These are phyloP conservation scores for Sapajus apella DNA, from an alignment of 2,113 vertebrate species.

Conservation along the genomic window DNA sequence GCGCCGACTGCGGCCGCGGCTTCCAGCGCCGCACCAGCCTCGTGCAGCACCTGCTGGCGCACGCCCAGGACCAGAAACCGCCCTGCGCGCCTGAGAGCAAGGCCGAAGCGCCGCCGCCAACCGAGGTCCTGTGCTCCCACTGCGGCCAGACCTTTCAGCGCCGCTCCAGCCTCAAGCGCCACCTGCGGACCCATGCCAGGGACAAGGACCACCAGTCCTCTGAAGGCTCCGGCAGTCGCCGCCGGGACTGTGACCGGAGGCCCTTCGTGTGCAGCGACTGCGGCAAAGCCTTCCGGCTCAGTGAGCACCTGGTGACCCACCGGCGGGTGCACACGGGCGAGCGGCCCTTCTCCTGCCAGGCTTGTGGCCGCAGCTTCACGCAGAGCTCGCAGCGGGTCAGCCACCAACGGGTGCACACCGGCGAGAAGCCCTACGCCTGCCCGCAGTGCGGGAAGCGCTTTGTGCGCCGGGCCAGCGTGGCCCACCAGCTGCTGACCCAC, in stretches of 20 bases:
- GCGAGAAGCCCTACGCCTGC: conserved; percentile 74
- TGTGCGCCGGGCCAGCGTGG: conserved; percentile 57
- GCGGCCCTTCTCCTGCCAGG: conserved; percentile 76
- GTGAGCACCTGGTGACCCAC: conserved; percentile 86
- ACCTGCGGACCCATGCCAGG: conserved; percentile 63
- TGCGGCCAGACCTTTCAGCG: conserved; percentile 76
- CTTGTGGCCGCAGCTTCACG: conserved; percentile 76
- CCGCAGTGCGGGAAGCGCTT: conserved; percentile 77
- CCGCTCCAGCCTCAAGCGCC: conserved; percentile 74
- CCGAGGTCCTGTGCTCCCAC: conserved; percentile 32
- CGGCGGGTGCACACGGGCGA: conserved; percentile 86
- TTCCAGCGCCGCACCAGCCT: conserved; percentile 73
- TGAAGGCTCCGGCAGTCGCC: not conserved
- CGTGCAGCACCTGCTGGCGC: conserved; percentile 66
- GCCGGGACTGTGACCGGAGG: not conserved
- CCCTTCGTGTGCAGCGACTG: conserved; percentile 86
- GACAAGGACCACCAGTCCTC: conserved; percentile 37
- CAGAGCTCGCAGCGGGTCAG: conserved; percentile 75
- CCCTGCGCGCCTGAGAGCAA: not conserved
- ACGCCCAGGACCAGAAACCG: not conserved
- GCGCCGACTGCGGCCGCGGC: conserved; percentile 71
- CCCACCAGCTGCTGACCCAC: conserved; percentile 76
- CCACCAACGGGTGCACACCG: conserved; percentile 75
- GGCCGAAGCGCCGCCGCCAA: not conserved
- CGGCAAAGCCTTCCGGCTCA: conserved; percentile 87